These are phyloP conservation scores for Nylanderia fulva DNA, from an alignment of 1,140 invertebrate species.

Conservation along the genomic window DNA sequence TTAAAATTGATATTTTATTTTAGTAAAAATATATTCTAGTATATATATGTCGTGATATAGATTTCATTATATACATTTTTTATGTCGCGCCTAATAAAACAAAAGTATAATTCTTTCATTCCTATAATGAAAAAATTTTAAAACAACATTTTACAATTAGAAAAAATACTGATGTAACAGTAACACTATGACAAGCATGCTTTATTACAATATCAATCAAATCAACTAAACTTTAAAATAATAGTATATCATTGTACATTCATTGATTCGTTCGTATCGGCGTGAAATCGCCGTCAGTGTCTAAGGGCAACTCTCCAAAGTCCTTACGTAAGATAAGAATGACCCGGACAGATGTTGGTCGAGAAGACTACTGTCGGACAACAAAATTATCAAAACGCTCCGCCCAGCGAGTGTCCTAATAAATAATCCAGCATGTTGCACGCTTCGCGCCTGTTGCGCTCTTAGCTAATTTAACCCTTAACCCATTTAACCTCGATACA, in stretches of 20 bases:
- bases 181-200: not conserved
- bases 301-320: constrained; percentile 15
- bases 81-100: not conserved
- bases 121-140: not conserved
- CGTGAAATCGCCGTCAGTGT: constrained; percentile 9
- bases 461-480: constrained; percentile 38
- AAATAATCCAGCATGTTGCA: constrained; percentile 34
- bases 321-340: constrained; percentile 56
- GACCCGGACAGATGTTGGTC: constrained; percentile 25
- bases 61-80: not conserved
- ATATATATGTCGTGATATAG: not conserved
- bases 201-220: not conserved
- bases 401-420: constrained; percentile 44
- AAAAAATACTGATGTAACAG: not conserved
- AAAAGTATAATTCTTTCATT: not conserved
- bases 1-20: not conserved
- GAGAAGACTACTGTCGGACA: constrained; percentile 34
- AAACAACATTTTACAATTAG: not conserved
- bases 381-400: constrained; percentile 28
- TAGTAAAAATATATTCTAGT: too few relatives aligned
- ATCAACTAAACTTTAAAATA: not conserved
- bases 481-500: constrained; percentile 8
- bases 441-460: constrained; percentile 46
- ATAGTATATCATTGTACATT: not conserved
- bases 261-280: constrained; percentile 47